Evolutionary conservation across 2,888 invertebrate genomes (phyloP).

Genomic region (Furcula furcula): DNA sequence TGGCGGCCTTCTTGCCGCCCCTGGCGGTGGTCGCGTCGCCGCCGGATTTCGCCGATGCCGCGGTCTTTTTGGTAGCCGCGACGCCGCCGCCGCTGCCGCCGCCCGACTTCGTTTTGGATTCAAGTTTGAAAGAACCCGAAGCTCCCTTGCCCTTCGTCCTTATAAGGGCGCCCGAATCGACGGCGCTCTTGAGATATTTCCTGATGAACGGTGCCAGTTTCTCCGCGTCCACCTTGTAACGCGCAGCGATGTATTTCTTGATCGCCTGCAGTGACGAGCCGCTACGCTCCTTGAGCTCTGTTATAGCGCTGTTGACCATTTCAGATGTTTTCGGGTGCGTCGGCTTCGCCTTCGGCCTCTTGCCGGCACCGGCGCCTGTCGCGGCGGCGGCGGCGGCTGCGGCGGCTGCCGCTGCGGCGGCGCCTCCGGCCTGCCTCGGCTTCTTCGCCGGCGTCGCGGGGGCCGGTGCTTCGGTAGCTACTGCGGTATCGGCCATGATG

Average conservation of each 20-base stretch:
- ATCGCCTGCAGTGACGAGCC: slow-evolving; percentile 82
- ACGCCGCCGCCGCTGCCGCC: slow-evolving; percentile 22
- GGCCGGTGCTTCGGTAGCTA: slow-evolving; percentile 40
- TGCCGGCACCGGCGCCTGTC: slow-evolving; percentile 23
- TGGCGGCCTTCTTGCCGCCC: slow-evolving; percentile 25
- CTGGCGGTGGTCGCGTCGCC: slow-evolving; percentile 28
- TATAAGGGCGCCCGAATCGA: slow-evolving; percentile 74
- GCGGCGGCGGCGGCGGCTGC: slow-evolving; percentile 20
- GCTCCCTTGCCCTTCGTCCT: slow-evolving; percentile 82
- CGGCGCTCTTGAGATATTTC: slow-evolving; percentile 77
- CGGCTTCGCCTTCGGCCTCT: slow-evolving; percentile 53
- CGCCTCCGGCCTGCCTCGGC: slow-evolving; percentile 31
- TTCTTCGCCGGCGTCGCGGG: slow-evolving; percentile 46
- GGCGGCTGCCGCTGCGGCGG: slow-evolving; percentile 16
- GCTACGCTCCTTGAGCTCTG: slow-evolving; percentile 73
- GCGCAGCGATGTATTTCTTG: slow-evolving; percentile 83
- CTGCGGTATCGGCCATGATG: slow-evolving; percentile 42
- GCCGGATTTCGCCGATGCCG: slow-evolving; percentile 6
- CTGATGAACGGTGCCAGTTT: slow-evolving; percentile 82
- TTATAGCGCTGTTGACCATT: slow-evolving; percentile 82
- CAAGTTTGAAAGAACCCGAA: slow-evolving; percentile 66
- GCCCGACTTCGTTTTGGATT: slow-evolving; percentile 37
- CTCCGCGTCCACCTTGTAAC: slow-evolving; percentile 81
- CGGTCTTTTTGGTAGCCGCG: slow-evolving; percentile 13
- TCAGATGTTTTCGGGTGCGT: slow-evolving; percentile 37